Conservation (phyloP, 1,140 invertebrate genomes). For the Plodia interpunctella region DNA sequence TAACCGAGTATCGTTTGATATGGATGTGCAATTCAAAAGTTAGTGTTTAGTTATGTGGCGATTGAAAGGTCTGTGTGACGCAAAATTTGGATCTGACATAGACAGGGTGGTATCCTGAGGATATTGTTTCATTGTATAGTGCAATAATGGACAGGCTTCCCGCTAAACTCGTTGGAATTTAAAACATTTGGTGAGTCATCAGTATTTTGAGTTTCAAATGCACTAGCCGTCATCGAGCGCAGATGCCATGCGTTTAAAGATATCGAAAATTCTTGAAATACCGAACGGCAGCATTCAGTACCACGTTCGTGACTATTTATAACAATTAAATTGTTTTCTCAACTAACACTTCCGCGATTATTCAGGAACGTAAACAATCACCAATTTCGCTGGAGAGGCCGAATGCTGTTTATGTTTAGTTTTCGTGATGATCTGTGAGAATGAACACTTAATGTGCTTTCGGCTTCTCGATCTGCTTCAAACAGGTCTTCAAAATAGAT, state of each 20-base stretch:
- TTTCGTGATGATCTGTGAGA: too few relatives aligned
- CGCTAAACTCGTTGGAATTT: constrained; percentile 71
- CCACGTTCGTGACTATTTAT: constrained; percentile 24
- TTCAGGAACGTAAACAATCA: constrained; percentile 20
- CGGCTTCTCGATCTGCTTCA: too few relatives aligned
- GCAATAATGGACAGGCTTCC: constrained; percentile 67
- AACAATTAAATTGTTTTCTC: constrained; percentile 22
- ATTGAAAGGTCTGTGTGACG: constrained; percentile 42
- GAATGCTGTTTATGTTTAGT: too few relatives aligned
- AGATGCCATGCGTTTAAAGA: not conserved
- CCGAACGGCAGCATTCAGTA: not conserved
- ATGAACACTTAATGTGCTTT: too few relatives aligned
- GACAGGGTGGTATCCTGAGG: constrained; percentile 61
- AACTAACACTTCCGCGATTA: constrained; percentile 18
- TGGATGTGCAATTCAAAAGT: constrained; percentile 31
- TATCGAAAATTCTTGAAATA: not conserved
- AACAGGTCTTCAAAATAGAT: too few relatives aligned
- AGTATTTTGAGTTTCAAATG: constrained; percentile 32
- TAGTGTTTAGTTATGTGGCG: constrained; percentile 44
- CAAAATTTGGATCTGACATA: constrained; percentile 48
- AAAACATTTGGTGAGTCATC: constrained; percentile 75
- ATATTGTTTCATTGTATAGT: constrained; percentile 50
- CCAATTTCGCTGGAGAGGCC: not conserved
- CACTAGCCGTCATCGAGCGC: not conserved
- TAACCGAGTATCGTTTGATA: constrained; percentile 28